Evolutionary conservation across 2,888 invertebrate genomes (phyloP).

Genomic region (Troides helena): DNA sequence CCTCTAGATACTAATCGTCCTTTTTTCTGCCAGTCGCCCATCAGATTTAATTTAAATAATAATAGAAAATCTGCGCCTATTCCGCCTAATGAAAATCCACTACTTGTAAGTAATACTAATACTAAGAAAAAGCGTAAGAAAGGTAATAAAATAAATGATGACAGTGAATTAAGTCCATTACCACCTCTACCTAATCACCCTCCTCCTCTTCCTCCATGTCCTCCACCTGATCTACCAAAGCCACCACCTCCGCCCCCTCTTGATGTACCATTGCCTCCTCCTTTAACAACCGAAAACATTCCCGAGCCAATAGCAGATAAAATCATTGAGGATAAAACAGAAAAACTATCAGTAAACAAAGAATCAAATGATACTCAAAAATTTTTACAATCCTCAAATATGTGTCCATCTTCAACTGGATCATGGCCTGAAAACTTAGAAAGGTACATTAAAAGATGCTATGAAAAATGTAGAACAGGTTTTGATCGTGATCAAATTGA

Average conservation of each 20-base stretch:
- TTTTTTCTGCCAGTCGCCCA: conserved; percentile 69
- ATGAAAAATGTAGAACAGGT: conserved; percentile 92
- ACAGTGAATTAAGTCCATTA: conserved; percentile 45
- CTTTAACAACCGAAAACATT: conserved; percentile 67
- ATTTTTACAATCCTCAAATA: conserved; percentile 59
- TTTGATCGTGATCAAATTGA: conserved; percentile 97
- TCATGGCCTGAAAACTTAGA: conserved; percentile 90
- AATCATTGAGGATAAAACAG: conserved; percentile 39
- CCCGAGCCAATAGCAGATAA: conserved; percentile 61
- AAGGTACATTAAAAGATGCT: conserved; percentile 95
- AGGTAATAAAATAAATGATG: conserved; percentile 80
- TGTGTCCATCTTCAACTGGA: conserved; percentile 68
- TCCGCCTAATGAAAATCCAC: conserved; percentile 65
- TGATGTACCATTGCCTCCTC: conserved; percentile 70
- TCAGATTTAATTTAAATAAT: conserved; percentile 72
- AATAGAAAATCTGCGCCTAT: conserved; percentile 65
- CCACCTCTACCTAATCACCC: conserved; percentile 82
- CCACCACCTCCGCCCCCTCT: conserved; percentile 51
- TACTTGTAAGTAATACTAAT: conserved; percentile 60
- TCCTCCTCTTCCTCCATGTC: conserved; percentile 75
- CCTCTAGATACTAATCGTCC: conserved; percentile 68
- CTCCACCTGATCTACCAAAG: conserved; percentile 67
- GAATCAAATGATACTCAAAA: conserved; percentile 54
- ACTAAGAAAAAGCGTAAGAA: conserved; percentile 89
- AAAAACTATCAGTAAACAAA: conserved; percentile 47